Evolutionary conservation across 2,113 vertebrate species (phyloP).

Genomic region (Bucco capensis): DNA sequence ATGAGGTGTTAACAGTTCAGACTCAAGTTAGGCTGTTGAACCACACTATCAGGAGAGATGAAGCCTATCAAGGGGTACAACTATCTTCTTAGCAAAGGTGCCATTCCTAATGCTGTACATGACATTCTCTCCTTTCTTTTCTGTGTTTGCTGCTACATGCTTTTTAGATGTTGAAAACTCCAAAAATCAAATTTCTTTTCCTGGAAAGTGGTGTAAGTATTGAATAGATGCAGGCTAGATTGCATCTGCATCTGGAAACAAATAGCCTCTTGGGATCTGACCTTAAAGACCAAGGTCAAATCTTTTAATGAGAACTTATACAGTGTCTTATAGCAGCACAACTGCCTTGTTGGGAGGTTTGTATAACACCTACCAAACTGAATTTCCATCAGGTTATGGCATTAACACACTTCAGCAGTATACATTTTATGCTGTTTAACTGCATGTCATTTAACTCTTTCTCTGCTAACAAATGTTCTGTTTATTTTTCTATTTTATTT

Average conservation of each 20-base stretch:
- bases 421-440: background rate
- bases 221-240: background rate
- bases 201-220: background rate
- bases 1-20: background rate
- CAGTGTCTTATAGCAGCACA: background rate
- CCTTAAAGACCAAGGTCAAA: background rate
- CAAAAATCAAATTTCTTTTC: background rate
- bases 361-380: background rate
- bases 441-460: background rate
- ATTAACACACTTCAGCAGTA: background rate
- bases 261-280: background rate
- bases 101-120: background rate
- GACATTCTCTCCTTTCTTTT: accelerated
- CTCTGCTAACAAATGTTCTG: background rate
- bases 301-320: conserved; percentile 19
- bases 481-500: background rate
- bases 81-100: background rate
- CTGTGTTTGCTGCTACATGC: background rate
- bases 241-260: background rate
- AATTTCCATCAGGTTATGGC: background rate
- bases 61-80: background rate
- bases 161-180: background rate
- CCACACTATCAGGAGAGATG: background rate
- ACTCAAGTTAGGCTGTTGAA: background rate
- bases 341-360: background rate